Conservation (phyloP, 1,140 invertebrate species). For the Dryas iulia region DNA sequence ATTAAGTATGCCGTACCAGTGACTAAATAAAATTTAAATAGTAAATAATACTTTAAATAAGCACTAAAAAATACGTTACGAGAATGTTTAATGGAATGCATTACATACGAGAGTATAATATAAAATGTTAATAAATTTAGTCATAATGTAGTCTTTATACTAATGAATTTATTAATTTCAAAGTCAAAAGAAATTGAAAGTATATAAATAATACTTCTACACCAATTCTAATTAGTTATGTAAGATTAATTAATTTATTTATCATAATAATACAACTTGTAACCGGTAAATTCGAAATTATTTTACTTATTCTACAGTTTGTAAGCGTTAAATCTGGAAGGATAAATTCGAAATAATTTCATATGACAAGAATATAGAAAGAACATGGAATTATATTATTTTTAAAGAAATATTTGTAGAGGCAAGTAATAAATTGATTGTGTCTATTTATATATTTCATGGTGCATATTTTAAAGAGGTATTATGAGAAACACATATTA, state of each 20-base stretch:
- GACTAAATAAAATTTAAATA: background rate
- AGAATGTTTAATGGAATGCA: background rate
- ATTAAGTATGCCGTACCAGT: background rate
- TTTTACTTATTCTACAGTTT: background rate
- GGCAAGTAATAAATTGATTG: background rate
- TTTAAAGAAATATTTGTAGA: background rate
- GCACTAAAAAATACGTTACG: background rate
- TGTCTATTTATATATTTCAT: background rate
- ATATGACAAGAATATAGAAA: background rate
- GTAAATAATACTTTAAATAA: background rate
- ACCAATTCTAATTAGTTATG: too few relatives aligned
- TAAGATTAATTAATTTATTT: background rate
- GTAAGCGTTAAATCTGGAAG: background rate
- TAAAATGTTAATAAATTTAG: background rate
- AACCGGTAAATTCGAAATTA: background rate
- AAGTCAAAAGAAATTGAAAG: too few relatives aligned
- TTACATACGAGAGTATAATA: background rate
- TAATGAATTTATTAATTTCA: too few relatives aligned
- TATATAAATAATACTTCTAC: too few relatives aligned
- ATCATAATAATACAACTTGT: background rate
- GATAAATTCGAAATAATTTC: background rate
- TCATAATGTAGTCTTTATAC: background rate
- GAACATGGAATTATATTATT: background rate
- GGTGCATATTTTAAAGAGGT: background rate
- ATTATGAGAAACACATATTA: background rate